Evolutionary conservation across 64 coral and sea anemone genomes (phyloP).

Genomic region (Orbicella faveolata): DNA sequence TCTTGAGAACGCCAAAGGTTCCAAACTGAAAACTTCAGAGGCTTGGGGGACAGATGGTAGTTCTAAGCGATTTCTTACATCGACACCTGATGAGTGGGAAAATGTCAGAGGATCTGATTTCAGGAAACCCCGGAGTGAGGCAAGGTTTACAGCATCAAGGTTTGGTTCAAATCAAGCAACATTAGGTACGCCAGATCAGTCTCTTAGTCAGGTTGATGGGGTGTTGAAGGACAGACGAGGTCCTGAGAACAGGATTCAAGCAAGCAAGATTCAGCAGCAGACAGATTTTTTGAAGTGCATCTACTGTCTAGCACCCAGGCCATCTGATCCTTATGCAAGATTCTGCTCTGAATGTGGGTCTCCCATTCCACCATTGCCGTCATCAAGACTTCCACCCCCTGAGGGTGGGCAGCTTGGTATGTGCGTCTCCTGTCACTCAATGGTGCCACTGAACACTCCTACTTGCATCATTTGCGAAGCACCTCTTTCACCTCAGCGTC

Average conservation of each 20-base stretch:
- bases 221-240: constrained; percentile 47
- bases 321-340: constrained; percentile 91
- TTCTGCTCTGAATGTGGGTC: constrained; percentile 97
- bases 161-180: constrained; percentile 84
- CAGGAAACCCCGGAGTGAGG: constrained; percentile 65
- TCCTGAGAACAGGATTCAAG: constrained; percentile 65
- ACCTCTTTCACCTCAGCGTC: constrained; percentile 85
- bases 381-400: constrained; percentile 79
- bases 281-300: constrained; percentile 94
- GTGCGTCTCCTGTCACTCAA: constrained; percentile 93
- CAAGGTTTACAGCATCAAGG: constrained; percentile 74
- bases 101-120: constrained; percentile 54
- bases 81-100: constrained; percentile 18
- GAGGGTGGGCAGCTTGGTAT: constrained; percentile 84
- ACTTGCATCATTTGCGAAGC: constrained; percentile 90
- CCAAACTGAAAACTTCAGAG: constrained; percentile 47
- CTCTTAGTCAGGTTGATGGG: constrained; percentile 30
- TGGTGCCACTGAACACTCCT: constrained; percentile 90
- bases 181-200: constrained; percentile 50
- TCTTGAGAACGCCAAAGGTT: constrained; percentile 42
- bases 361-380: constrained; percentile 74
- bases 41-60: constrained; percentile 32
- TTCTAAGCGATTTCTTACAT: constrained; percentile 47
- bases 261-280: constrained; percentile 68
- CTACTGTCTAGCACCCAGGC: constrained; percentile 90